Percentiles rank a stretch among this genome's conserved stretches.
Evolutionary conservation across 1,140 invertebrate genomes (phyloP).

Genomic region (Brachionus sp.): DNA sequence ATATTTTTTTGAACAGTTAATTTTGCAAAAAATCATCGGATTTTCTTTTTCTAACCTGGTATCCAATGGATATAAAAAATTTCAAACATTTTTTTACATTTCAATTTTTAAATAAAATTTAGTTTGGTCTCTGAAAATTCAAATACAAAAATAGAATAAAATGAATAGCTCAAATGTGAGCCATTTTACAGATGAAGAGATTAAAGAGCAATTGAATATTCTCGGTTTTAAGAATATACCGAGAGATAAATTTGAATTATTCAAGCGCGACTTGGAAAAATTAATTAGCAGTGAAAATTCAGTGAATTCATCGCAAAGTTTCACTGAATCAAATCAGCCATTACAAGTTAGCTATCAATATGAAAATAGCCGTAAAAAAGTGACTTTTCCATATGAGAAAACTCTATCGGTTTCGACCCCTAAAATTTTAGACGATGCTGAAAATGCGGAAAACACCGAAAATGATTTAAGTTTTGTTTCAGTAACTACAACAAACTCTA

Average conservation of each 20-base stretch:
- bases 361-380: constrained; percentile 3
- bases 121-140: neutral
- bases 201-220: constrained; percentile 29
- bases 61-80: constrained; percentile 36
- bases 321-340: neutral
- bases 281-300: neutral
- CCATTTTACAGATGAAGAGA: constrained; percentile 18
- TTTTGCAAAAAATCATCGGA: neutral
- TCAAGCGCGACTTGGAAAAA: constrained; percentile 30
- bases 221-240: constrained; percentile 16
- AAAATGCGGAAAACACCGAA: constrained; percentile 22
- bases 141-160: neutral
- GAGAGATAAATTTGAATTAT: neutral
- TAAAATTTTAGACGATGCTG: neutral
- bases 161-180: constrained; percentile 21
- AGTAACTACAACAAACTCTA: constrained; percentile 4
- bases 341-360: neutral
- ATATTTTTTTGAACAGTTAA: neutral
- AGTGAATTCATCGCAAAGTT: neutral
- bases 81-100: constrained; percentile 30
- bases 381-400: constrained; percentile 22
- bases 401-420: neutral
- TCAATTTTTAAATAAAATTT: neutral
- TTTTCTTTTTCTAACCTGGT: neutral
- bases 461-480: constrained; percentile 12